Percentiles rank a stretch among this genome's conserved stretches.
Conservation (phyloP, 2,888 invertebrate species). For the Rambutsinella grinnellia region DNA sequence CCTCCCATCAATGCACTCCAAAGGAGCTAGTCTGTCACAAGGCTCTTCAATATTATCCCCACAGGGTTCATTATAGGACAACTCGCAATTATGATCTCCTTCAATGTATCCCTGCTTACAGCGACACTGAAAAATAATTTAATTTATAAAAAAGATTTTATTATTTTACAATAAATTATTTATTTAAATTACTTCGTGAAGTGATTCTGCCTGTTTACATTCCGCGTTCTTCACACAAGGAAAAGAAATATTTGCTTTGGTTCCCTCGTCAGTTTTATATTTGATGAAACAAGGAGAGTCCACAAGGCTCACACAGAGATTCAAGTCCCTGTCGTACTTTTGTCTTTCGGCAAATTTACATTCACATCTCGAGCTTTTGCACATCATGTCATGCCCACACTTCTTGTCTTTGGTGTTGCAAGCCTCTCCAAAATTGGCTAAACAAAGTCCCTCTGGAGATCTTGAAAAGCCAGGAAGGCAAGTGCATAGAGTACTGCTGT, state of each 20-base stretch:
- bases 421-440: conserved; percentile 27
- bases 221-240: conserved; percentile 42
- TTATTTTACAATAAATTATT: no score
- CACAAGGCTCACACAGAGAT: conserved; percentile 29
- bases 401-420: conserved; percentile 38
- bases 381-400: conserved; percentile 41
- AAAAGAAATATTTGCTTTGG: conserved; percentile 31
- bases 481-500: conserved; percentile 22
- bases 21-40: conserved; percentile 21
- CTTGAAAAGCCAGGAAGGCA: conserved; percentile 31
- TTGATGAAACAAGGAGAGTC: conserved; percentile 27
- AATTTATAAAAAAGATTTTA: no score
- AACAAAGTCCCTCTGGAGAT: conserved; percentile 30
- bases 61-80: conserved; percentile 19
- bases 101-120: conserved; percentile 32
- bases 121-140: no score
- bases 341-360: conserved; percentile 33
- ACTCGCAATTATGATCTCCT: conserved; percentile 30
- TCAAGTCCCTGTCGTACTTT: conserved; percentile 34
- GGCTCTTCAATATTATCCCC: conserved; percentile 11
- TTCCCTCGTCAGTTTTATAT: conserved; percentile 15
- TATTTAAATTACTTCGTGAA: no score
- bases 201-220: conserved; percentile 16
- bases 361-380: conserved; percentile 32
- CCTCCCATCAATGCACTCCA: conserved; percentile 27